These are phyloP conservation scores for Sceliomorpha sp. DNA, from an alignment of 2,888 invertebrate species.

Conservation along the genomic window DNA sequence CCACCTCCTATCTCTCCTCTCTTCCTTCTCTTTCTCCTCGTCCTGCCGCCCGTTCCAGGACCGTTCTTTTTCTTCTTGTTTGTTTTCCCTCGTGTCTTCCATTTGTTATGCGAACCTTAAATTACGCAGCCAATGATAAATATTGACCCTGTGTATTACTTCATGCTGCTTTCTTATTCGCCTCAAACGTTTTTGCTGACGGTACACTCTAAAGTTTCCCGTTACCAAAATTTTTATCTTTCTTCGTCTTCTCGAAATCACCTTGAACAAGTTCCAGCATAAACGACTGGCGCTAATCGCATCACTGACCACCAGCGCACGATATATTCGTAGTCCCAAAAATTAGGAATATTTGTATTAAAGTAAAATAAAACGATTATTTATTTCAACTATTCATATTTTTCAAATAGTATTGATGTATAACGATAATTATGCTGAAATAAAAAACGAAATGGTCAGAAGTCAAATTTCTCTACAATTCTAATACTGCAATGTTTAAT, in stretches of 20 bases:
- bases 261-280: constrained; percentile 45
- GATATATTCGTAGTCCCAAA: background rate
- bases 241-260: constrained; percentile 59
- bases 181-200: constrained; percentile 36
- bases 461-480: too few relatives aligned
- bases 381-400: too few relatives aligned
- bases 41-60: constrained; percentile 41
- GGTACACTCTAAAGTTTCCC: constrained; percentile 9
- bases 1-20: constrained; percentile 44
- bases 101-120: constrained; percentile 78
- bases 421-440: too few relatives aligned
- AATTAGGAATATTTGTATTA: too few relatives aligned
- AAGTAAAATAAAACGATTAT: too few relatives aligned
- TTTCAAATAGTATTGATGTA: too few relatives aligned
- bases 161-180: constrained; percentile 47
- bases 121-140: constrained; percentile 70
- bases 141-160: constrained; percentile 54
- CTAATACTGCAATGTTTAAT: constrained; percentile 13
- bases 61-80: constrained; percentile 67
- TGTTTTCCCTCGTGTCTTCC: constrained; percentile 77
- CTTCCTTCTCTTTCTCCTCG: constrained; percentile 49
- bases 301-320: background rate
- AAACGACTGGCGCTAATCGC: constrained; percentile 16
- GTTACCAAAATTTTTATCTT: constrained; percentile 35
- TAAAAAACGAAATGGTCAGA: too few relatives aligned